phyloP scores from a whole-genome alignment of 2,888 invertebrate genomes.

The Laspeyria flexula region DNA sequence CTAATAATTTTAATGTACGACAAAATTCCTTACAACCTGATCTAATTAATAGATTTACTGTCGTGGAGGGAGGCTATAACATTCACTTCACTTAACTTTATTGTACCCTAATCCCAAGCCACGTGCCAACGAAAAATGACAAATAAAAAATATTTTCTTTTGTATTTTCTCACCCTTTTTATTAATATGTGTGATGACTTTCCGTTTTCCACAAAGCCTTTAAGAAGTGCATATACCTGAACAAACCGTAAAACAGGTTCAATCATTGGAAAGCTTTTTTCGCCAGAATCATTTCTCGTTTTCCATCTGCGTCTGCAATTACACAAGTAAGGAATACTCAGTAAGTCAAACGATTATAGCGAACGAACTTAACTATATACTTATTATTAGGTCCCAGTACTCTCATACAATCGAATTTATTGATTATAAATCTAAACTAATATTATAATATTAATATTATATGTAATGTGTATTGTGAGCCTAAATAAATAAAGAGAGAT shows the following conservation, averaged over 20 bases:
- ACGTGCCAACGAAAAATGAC: neutral
- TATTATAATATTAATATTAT: too few species aligned
- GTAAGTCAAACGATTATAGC: neutral
- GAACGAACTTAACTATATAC: too few species aligned
- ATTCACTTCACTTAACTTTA: neutral
- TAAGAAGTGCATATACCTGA: conserved; percentile 30
- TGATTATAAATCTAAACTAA: too few species aligned
- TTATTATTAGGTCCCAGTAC: too few species aligned
- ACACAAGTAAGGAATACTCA: conserved; percentile 2
- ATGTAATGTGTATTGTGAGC: too few species aligned
- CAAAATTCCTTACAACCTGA: neutral
- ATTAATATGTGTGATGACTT: conserved; percentile 31
- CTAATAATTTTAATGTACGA: neutral
- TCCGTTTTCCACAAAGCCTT: conserved; percentile 17
- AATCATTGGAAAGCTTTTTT: conserved; percentile 34
- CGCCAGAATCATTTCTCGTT: conserved; percentile 25
- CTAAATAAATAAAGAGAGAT: too few species aligned
- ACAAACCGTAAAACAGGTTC: conserved; percentile 31
- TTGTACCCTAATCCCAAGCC: neutral
- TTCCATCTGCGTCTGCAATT: conserved; percentile 12
- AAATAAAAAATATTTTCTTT: conserved; percentile 1
- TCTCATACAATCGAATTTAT: too few species aligned
- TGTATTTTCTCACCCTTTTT: neutral
- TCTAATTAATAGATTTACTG: neutral
- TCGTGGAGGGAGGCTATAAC: neutral